Evolutionary conservation across 2,888 invertebrate genomes (phyloP).

Genomic region (Apamea monoglypha): DNA sequence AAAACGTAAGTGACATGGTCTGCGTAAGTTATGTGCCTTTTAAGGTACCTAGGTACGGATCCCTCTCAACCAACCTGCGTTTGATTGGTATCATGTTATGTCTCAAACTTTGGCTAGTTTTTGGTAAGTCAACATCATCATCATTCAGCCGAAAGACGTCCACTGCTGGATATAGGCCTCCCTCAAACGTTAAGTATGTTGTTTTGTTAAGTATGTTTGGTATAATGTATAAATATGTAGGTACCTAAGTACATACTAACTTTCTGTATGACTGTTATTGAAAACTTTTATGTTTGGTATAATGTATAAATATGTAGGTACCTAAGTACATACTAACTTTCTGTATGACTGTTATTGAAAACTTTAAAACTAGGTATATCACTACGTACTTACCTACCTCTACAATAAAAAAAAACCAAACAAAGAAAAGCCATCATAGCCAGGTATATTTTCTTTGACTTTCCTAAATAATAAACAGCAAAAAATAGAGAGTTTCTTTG

Average conservation of each 20-base stretch:
- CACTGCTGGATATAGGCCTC: too few relatives aligned
- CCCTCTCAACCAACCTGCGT: not conserved
- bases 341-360: not conserved
- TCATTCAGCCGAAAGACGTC: too few relatives aligned
- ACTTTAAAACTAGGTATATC: not conserved
- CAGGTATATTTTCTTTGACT: constrained; percentile 17
- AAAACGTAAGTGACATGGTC: not conserved
- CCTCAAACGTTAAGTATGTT: too few relatives aligned
- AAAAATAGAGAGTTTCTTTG: constrained; percentile 31
- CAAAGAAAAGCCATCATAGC: not conserved
- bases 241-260: not conserved
- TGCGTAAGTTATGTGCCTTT: not conserved
- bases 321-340: not conserved
- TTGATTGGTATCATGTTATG: not conserved
- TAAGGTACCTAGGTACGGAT: not conserved
- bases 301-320: not conserved
- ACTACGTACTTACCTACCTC: not conserved
- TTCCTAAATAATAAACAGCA: constrained; percentile 32
- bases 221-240: not conserved
- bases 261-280: not conserved
- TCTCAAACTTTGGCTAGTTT: not conserved
- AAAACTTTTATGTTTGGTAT: not conserved
- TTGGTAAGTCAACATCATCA: not conserved
- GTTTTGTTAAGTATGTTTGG: not conserved
- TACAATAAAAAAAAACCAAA: not conserved